Evolutionary conservation across 1,140 invertebrate genomes (phyloP), one percentile per base, ranked within the genome.

Genomic region (Drosophila sulfurigaster): DNA sequence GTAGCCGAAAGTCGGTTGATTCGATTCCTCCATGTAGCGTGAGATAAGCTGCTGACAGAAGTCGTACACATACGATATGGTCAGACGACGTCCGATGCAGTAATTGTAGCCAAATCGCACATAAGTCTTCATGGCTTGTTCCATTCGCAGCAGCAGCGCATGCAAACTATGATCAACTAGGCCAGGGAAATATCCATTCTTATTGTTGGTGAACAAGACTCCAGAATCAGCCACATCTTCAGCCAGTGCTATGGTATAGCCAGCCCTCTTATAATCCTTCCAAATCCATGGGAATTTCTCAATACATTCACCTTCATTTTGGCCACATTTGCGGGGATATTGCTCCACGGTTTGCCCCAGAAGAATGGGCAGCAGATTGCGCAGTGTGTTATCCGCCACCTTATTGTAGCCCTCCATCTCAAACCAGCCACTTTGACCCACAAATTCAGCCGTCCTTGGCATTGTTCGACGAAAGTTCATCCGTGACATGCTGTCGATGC

Each of bases 101-200:
- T 75, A 71, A 13, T 57, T 13, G 6, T 66, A 41, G 0, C 71
- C 65, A 16, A 64, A 62, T 41, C 58, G 41, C 0, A 7, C 10
- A 15, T 54, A 63, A 0, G 1, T 16, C 0, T 8, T 6, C 57
- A 80, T 41, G 5, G 46, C 35, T 0, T 54, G 76, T 30, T 94
- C 94, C 25, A 95, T 94, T 3, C 94, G 94, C 60, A 95, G 74
- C 75, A 96, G 94, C 79, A 96, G 96, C 0, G 96, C 95, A n/a
- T 96, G 93, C 10, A 96, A 93, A 75, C 97, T 97, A 83, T 96
- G 97, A 92, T 98, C 96, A 0, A 96, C 96, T 0, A 97, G 96
- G 15, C 94, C 94, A 16, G 95, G 93, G 1, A 94, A 91, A 89
- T 98, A 98, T 0, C 97, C 97, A 15, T 93, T 91, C 82, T 95